These are phyloP conservation scores for Jordanella pulchra DNA, from an alignment of 2,797 vertebrate species.

Conservation along the genomic window DNA sequence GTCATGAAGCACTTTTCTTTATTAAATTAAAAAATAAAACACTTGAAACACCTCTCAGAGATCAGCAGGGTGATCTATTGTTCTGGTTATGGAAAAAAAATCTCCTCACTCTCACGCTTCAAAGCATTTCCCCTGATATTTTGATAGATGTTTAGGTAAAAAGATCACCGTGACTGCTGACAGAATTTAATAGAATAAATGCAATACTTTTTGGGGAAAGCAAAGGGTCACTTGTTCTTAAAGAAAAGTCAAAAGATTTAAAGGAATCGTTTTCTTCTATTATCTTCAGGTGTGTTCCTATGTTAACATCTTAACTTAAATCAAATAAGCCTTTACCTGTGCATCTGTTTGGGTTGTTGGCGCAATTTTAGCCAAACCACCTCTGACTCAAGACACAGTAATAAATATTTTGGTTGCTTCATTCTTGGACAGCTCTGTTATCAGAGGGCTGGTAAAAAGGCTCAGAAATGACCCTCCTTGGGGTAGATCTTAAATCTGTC, in stretches of 20 bases:
- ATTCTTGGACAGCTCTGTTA: conserved; percentile 55
- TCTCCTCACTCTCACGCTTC: neutral
- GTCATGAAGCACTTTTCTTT: neutral
- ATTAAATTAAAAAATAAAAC: neutral
- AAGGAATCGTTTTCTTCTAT: neutral
- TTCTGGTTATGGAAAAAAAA: neutral
- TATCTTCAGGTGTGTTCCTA: conserved; percentile 11
- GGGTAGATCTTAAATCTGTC: conserved; percentile 35
- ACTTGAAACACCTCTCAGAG: neutral
- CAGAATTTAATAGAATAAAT: neutral
- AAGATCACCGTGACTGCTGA: neutral
- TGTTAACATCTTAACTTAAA: conserved; percentile 20
- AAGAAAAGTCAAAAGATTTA: neutral
- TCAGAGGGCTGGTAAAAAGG: conserved; percentile 52
- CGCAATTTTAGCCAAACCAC: conserved; percentile 14
- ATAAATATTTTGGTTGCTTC: conserved; percentile 63
- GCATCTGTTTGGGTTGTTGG: conserved; percentile 23
- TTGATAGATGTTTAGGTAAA: neutral
- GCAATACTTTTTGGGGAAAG: neutral
- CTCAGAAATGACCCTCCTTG: conserved; percentile 40
- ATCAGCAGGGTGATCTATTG: neutral
- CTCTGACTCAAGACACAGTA: conserved; percentile 47
- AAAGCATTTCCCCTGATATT: neutral
- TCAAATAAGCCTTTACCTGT: conserved; percentile 13
- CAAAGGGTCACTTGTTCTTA: neutral